Percentiles rank a stretch among this genome's conserved stretches.
Conservation (phyloP, 35 echinoderm and acorn worm genomes). For the Nesometra sesokonis region DNA sequence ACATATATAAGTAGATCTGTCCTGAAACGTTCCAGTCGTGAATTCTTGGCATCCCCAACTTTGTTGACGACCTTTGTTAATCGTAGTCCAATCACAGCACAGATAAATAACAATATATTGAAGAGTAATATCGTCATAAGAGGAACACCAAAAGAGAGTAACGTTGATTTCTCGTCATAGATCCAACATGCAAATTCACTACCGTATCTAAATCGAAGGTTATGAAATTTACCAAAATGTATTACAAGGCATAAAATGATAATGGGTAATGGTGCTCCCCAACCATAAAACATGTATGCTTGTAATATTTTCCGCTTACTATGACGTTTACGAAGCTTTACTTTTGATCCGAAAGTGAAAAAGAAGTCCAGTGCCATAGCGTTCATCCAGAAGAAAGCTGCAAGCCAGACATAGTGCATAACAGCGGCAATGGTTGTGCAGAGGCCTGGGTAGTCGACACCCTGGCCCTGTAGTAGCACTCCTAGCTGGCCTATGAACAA, state of each 20-base stretch:
- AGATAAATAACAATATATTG: neutral
- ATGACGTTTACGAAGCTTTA: neutral
- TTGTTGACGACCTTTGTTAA: neutral
- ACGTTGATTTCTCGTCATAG: neutral
- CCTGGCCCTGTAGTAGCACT: neutral
- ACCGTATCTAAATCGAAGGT: neutral
- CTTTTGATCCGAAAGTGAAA: neutral
- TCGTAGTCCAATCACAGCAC: neutral
- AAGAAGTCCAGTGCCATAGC: slow-evolving; percentile 6
- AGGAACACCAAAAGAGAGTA: neutral
- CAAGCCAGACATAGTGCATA: neutral
- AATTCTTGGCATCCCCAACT: neutral
- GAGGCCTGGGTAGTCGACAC: neutral
- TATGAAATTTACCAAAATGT: neutral
- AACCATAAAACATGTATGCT: slow-evolving; percentile 5
- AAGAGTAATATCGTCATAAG: neutral
- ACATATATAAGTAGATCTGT: neutral
- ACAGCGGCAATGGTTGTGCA: neutral
- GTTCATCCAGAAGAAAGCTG: slow-evolving; percentile 9
- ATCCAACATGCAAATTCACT: slow-evolving; percentile 2
- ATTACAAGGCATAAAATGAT: neutral
- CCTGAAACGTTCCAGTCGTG: neutral
- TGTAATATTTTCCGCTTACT: neutral
- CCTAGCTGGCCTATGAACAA: neutral
- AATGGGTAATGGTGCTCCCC: neutral